Evolutionary conservation across 2,113 vertebrate species (phyloP).

Genomic region (Terrapene triunguis): DNA sequence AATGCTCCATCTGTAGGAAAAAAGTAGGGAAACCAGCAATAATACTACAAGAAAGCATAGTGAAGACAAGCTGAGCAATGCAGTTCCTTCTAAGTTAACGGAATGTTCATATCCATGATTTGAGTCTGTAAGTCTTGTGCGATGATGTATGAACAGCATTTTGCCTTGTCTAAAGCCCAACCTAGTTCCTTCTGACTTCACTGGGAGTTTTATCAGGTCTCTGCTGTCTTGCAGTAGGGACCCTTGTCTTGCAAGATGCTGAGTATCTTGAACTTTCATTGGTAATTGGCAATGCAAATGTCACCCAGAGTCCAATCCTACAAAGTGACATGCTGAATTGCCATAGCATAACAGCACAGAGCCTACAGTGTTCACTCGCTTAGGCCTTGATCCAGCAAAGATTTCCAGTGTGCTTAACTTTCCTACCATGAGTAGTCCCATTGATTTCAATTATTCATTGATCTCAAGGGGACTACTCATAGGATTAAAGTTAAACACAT

Average conservation of each 20-base stretch:
- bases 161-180: fast-evolving
- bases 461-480: background rate
- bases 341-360: fast-evolving
- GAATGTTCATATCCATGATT: fast-evolving
- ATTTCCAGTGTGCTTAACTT: fast-evolving
- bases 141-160: background rate
- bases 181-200: background rate
- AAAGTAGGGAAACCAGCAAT: background rate
- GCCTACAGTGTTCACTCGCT: fast-evolving
- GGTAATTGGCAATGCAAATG: background rate
- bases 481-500: background rate
- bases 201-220: background rate
- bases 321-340: background rate
- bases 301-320: fast-evolving
- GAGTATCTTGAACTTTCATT: background rate
- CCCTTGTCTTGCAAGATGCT: background rate
- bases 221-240: background rate
- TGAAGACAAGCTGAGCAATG: background rate
- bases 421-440: fast-evolving
- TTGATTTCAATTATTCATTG: background rate
- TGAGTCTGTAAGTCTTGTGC: background rate
- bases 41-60: background rate
- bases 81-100: background rate
- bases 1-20: background rate
- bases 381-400: fast-evolving